Base-by-base conservation (phyloP, 2,888 invertebrate species). In the Mythimna loreyi region DNA sequence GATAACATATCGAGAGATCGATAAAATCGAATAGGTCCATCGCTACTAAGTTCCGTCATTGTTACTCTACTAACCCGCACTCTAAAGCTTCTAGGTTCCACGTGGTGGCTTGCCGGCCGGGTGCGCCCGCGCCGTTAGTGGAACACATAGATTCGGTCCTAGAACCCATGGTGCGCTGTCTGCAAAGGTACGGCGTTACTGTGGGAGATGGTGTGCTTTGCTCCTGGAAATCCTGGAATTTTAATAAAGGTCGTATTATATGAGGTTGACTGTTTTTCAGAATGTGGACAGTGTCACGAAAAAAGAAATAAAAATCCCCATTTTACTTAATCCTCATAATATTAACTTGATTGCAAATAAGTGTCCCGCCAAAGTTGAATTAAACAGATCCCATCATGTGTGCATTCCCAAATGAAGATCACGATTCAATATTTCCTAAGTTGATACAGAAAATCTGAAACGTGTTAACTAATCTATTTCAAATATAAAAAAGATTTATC, bases 121-220 rank as follows among this genome's bases (percentile, higher is more conserved):
- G 90, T 5, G 84, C 81, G 23, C 79, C 82, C 2, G 85, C 83
- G n/a, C 84, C 93, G 2, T 90, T 75, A 33, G 92, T 92, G 0
- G 94, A 94, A 83, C 88, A 89, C 78, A 93, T 86, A 0, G 95
- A 95, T 81, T 95, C 95, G 0, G 93, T 88, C 72, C 97, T 96
- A 23, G 96, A 96, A 21, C 96, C 96, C 90, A 97, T 97, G 89
- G 96, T 98, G 71, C 98, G 96, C 89, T 98, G 98, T 67, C 98
- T 96, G 91, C 98, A 98, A 91, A 98, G 93, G 90, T 98, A 98
- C 47, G 98, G 98, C 25, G 98, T 98, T 83, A 97, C 97, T 62
- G 97, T 97, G 16, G 98, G 98, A 8, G 98, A 98, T 21, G 98
- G 97, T 65, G 97, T 93, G 85, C 89, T 96, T 78, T 91, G 92